Conservation (phyloP, 2,797 vertebrate species). For the Chelon auratus region DNA sequence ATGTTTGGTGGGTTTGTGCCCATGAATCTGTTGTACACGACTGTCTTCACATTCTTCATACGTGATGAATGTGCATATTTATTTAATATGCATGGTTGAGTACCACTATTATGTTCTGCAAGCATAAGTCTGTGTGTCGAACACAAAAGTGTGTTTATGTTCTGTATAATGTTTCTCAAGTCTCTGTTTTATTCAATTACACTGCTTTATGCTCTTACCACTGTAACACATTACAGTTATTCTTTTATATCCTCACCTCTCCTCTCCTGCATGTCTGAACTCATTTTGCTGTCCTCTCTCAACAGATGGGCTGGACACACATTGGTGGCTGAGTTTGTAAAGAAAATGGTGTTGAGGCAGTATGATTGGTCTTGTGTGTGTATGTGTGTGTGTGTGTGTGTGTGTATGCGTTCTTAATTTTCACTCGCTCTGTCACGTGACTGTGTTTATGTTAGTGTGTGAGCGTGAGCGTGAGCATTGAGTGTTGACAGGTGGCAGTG, state of each 20-base stretch:
- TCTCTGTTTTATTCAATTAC: conserved; percentile 36
- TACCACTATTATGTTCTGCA: neutral
- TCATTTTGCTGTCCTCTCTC: conserved; percentile 56
- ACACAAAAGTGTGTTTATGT: conserved; percentile 1
- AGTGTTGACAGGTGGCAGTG: conserved; percentile 65
- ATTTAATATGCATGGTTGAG: neutral
- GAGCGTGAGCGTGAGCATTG: neutral
- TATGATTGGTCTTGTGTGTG: conserved; percentile 20
- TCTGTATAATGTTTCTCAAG: conserved; percentile 11
- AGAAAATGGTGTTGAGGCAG: conserved; percentile 46
- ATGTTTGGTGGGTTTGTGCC: neutral
- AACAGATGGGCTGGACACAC: conserved; percentile 82
- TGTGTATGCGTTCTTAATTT: conserved; percentile 12
- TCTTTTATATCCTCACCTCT: conserved; percentile 7
- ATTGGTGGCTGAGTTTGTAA: conserved; percentile 67
- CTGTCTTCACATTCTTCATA: neutral
- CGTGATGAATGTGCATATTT: neutral
- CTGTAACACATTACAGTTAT: conserved; percentile 14
- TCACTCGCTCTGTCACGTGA: conserved; percentile 11
- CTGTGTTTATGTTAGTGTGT: conserved; percentile 16
- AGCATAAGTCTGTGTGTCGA: neutral
- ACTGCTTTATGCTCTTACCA: conserved; percentile 21
- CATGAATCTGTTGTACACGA: neutral
- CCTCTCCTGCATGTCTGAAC: conserved; percentile 11
- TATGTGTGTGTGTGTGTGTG: neutral